Base-by-base conservation (phyloP, 2,888 invertebrate genomes). In the Tyria jacobaeae region DNA sequence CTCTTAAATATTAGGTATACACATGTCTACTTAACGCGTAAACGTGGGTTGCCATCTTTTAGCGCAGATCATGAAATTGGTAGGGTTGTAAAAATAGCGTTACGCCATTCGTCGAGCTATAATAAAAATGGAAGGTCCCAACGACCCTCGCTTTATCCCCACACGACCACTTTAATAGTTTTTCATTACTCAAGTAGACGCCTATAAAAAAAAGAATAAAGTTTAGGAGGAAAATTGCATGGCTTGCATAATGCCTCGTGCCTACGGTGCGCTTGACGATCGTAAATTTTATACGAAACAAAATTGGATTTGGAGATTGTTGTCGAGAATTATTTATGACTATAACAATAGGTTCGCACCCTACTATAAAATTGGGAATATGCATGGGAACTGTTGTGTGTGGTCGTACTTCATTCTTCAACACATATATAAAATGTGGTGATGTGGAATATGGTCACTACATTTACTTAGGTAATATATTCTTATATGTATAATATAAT, bases 141-240 rank as follows among this genome's bases (percentile, higher is more conserved):
- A 87, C 90, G 86, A 88, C 91, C 90, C 90, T 85, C 86, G 85
- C 76, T 86, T 86, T 85, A 89, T 89, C 87, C 89, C 90, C 91
- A 86, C 87, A 82, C 90, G 85, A 86, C 70, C 83, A 87, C 81
- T 91, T 92, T 92, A 89, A 92, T 92, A 90, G 92, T 91, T 91
- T 92, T 92, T 92, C 92, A 92, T 92, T 92, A 92, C 92, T 92
- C 91, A 91, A 92, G 91, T 91, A 92, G 92, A 92, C 84, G 87
- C 77, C 82, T 77, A 86, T 90, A 91, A 92, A 92, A 91, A 89
- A 77, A 78, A 78, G 81, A 82, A 91, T 91, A 90, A 90, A 90
- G 81, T 86, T 87, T 78, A 85, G 85, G 81, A 89, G 88, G 92
- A 91, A 92, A 92, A 92, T 92, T 91, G 92, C 91, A 90, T 85